A percentile compares a stretch with the other conserved stretches of the same genome.
Conservation (phyloP, 2,113 vertebrate genomes). For the Haliaeetus leucogaster region DNA sequence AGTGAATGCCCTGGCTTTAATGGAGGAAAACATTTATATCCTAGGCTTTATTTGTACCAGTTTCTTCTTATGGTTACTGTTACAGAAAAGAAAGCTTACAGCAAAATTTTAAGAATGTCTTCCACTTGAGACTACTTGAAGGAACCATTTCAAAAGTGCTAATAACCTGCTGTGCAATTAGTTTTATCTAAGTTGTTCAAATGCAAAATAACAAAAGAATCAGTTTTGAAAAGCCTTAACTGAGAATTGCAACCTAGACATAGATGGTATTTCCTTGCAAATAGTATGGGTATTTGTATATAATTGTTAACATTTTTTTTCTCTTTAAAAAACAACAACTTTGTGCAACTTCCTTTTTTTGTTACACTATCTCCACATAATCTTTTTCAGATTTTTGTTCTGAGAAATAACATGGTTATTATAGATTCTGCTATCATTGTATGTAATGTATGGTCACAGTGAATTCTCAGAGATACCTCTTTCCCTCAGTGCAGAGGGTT, state of each 20-base stretch:
- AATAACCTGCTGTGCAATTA: neutral
- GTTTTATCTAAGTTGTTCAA: neutral
- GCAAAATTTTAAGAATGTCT: neutral
- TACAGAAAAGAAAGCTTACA: neutral
- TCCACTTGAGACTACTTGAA: neutral
- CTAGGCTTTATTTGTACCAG: neutral
- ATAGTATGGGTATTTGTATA: neutral
- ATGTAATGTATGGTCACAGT: neutral
- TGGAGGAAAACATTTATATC: neutral
- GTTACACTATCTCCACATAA: neutral
- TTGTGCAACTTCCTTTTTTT: neutral
- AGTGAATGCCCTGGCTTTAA: neutral
- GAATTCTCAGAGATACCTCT: neutral
- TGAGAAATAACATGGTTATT: neutral
- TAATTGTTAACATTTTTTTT: neutral
- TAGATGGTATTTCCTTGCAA: neutral
- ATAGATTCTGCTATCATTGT: neutral
- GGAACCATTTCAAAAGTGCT: neutral
- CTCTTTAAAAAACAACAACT: neutral
- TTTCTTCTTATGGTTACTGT: neutral
- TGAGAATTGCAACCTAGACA: neutral
- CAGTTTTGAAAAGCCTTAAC: neutral
- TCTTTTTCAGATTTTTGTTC: neutral
- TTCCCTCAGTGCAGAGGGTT: neutral
- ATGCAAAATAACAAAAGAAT: neutral